phyloP scores from a whole-genome alignment of 2,888 invertebrate genomes.

The Plusia festucae region DNA sequence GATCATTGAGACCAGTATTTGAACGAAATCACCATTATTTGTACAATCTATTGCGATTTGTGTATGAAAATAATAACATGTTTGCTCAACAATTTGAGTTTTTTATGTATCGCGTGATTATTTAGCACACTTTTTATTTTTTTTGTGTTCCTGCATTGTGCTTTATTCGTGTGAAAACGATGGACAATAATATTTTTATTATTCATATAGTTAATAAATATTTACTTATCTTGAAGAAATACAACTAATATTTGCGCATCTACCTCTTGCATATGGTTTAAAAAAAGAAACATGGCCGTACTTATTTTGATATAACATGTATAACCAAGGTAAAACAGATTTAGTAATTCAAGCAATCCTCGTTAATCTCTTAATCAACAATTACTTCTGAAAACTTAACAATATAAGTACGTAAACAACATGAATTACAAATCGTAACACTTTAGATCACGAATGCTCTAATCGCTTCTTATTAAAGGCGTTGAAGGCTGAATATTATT shows the following conservation, averaged over 20 bases:
- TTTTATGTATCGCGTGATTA: slow-evolving; percentile 37
- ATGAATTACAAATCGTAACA: slow-evolving; percentile 26
- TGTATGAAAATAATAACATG: slow-evolving; percentile 38
- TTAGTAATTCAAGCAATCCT: not conserved
- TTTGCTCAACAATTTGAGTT: slow-evolving; percentile 43
- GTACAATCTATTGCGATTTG: slow-evolving; percentile 41
- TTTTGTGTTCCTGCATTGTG: slow-evolving; percentile 16
- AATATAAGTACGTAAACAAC: slow-evolving; percentile 13
- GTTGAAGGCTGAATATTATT: slow-evolving; percentile 39
- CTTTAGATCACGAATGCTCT: slow-evolving; percentile 25
- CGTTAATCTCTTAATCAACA: slow-evolving; percentile 16
- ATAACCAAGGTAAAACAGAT: not conserved
- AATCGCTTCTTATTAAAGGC: slow-evolving; percentile 39
- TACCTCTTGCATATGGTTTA: too few species aligned
- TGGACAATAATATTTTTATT: not conserved
- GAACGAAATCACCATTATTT: slow-evolving; percentile 45
- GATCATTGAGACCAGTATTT: slow-evolving; percentile 48
- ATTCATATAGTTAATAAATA: too few species aligned
- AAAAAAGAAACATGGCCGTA: too few species aligned
- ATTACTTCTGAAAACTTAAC: slow-evolving; percentile 17
- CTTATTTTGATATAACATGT: not conserved
- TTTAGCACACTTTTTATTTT: slow-evolving; percentile 31
- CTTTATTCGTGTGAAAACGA: not conserved
- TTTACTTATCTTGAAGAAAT: too few species aligned
- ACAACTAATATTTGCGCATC: too few species aligned